These are phyloP conservation scores for Todus mexicanus DNA, from an alignment of 2,797 vertebrate genomes.

Conservation along the genomic window DNA sequence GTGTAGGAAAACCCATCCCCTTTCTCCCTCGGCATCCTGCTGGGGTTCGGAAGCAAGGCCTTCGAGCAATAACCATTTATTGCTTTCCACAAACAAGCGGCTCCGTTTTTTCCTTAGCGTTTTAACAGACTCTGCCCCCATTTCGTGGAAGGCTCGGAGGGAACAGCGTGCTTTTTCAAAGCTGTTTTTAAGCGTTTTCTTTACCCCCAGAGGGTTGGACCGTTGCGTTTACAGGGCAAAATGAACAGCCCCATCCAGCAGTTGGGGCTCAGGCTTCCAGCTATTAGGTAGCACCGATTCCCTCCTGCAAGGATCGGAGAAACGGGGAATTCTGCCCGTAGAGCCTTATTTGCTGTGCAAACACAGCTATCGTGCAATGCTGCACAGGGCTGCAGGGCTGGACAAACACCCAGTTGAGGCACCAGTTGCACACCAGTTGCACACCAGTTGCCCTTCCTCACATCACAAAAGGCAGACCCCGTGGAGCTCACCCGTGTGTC, in stretches of 20 bases:
- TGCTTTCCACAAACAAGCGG: not conserved
- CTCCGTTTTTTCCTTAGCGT: not conserved
- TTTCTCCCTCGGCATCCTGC: not conserved
- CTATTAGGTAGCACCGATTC: not conserved
- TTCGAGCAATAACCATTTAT: not conserved
- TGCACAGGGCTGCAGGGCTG: not conserved
- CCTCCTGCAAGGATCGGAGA: not conserved
- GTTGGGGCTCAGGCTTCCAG: not conserved
- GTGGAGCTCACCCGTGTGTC: not conserved
- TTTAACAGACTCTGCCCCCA: not conserved
- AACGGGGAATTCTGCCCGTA: not conserved
- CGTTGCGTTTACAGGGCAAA: not conserved
- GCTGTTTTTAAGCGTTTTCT: not conserved
- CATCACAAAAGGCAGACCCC: not conserved
- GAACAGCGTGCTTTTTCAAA: not conserved
- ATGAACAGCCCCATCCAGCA: constrained; percentile 18
- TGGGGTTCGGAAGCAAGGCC: not conserved
- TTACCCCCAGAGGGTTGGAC: not conserved
- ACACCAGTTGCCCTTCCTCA: not conserved
- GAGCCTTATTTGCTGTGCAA: constrained; percentile 34
- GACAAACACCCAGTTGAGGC: not conserved
- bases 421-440: not conserved
- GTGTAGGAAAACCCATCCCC: accelerated
- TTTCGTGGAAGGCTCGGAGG: not conserved
- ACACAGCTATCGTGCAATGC: not conserved